These are phyloP conservation scores for Suillia variegata DNA, from an alignment of 2,888 invertebrate genomes.

Conservation along the genomic window DNA sequence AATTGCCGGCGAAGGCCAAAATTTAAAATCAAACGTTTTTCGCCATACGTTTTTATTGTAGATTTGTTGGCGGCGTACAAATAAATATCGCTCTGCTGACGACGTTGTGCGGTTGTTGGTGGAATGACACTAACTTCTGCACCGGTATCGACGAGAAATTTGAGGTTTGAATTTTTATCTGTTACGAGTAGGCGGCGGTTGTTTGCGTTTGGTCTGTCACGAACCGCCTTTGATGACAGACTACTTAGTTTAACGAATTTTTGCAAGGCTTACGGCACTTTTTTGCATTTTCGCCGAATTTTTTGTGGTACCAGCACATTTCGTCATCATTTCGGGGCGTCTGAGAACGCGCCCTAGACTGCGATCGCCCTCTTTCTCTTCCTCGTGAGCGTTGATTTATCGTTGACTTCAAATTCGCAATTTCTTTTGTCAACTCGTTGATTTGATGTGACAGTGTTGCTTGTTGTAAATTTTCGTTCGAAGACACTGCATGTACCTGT, in stretches of 20 bases:
- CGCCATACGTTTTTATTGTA: no score
- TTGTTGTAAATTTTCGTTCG: neutral
- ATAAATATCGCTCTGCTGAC: no score
- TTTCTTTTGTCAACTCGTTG: neutral
- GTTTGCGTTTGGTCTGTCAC: slow-evolving; percentile 2
- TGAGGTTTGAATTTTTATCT: neutral
- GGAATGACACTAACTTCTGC: no score
- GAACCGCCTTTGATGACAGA: slow-evolving; percentile 10
- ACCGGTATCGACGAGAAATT: slow-evolving; percentile 9
- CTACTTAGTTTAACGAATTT: slow-evolving; percentile 4
- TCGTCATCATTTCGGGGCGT: neutral
- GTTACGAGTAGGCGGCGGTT: slow-evolving; percentile 13
- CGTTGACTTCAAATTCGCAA: neutral
- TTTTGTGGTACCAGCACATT: slow-evolving; percentile 9
- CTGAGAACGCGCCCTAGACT: neutral
- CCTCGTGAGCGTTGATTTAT: neutral
- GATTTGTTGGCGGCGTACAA: no score
- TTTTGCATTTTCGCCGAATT: neutral
- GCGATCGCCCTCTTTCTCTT: neutral
- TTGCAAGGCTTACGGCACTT: slow-evolving; percentile 7
- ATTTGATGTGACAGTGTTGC: neutral
- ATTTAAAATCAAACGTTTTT: no score
- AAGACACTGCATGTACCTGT: neutral
- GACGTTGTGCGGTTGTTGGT: no score
- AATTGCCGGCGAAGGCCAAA: no score